Percentiles rank a stretch among this genome's conserved stretches.
Evolutionary conservation across 2,797 vertebrate genomes (phyloP).

Genomic region (Peromyscus nudipes): DNA sequence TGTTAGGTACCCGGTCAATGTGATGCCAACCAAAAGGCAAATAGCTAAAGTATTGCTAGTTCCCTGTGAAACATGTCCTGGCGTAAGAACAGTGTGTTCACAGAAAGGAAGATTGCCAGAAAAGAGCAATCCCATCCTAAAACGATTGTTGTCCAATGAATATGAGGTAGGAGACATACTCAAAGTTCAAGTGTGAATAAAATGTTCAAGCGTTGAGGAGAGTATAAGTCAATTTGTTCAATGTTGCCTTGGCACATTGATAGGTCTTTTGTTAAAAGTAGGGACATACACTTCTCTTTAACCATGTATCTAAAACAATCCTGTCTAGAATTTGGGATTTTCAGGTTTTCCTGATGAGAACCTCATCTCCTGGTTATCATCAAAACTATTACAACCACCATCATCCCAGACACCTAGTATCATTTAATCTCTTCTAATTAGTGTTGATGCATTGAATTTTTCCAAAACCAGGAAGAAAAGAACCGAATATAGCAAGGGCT

Average conservation of each 20-base stretch:
- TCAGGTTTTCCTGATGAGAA: background rate
- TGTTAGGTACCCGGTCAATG: background rate
- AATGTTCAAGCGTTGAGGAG: background rate
- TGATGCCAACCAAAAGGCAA: conserved; percentile 29
- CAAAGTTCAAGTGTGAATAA: conserved; percentile 62
- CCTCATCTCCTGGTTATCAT: background rate
- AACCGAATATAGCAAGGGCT: background rate
- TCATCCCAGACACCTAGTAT: background rate
- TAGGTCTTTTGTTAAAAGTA: conserved; percentile 3
- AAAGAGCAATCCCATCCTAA: conserved; percentile 6
- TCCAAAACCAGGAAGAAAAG: conserved; percentile 48
- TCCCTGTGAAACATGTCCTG: background rate
- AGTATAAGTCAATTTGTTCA: conserved; percentile 27
- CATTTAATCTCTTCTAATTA: background rate
- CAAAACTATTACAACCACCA: background rate
- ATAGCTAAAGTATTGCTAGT: background rate
- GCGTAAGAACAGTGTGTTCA: conserved; percentile 49
- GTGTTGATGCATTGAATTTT: background rate
- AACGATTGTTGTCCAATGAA: background rate
- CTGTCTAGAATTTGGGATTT: background rate
- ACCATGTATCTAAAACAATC: background rate
- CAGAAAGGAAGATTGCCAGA: conserved; percentile 26
- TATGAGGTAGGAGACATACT: conserved; percentile 46
- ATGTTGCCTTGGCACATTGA: background rate
- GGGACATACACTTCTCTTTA: background rate